Base-by-base conservation (phyloP, 2,113 vertebrate genomes). In the Spermophilus dauricus region DNA sequence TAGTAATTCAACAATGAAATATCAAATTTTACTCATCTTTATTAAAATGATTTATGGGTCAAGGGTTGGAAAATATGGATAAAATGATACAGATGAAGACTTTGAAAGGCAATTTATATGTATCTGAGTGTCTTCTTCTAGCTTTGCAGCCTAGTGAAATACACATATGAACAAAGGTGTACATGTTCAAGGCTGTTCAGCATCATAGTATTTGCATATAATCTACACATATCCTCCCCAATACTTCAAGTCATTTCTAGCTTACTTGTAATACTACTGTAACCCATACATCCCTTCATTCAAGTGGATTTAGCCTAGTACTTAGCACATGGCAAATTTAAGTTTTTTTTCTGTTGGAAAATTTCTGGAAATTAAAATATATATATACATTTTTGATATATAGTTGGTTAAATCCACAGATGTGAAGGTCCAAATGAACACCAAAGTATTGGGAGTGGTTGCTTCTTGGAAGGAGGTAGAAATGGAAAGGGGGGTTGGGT, bases 1-100 rank as follows among this genome's bases (percentile, higher is more conserved):
- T 85, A 92, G 48, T 73, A 86, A 88, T 73, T 22, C 67, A 69
- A 90, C 18, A 92, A 58, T 67, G 45, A 58, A 92, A 76, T 81
- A 67, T 51, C 10, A 89, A 61, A 76, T 34, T 89, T 69, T 70
- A 81, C 67, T 24, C 11, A 53, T 37, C 30, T 53, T 0, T 81
- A 69, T 70, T 32, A 18, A 48, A 81, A 96, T 9, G 32, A 42
- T 12, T 90, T 67, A 32, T 58, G n/a, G 34, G 53, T 75, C 65
- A 30, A 91, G 10, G 28, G 34, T 78, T 80, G 13, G 45, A 3
- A 84, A 84, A 61, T 32, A 65, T 30, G 28, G 56, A 80, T 32
- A 77, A 86, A 69, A 87, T 61, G 14, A 45, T 32, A n/a, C 8
- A 32, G 0, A 86, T 37, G 26, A 81, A 37, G 8, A 1, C 20